A percentile compares a stretch with the other conserved stretches of the same genome.
Conservation (phyloP, 2,113 vertebrate genomes). For the Phodopus roborovskii region DNA sequence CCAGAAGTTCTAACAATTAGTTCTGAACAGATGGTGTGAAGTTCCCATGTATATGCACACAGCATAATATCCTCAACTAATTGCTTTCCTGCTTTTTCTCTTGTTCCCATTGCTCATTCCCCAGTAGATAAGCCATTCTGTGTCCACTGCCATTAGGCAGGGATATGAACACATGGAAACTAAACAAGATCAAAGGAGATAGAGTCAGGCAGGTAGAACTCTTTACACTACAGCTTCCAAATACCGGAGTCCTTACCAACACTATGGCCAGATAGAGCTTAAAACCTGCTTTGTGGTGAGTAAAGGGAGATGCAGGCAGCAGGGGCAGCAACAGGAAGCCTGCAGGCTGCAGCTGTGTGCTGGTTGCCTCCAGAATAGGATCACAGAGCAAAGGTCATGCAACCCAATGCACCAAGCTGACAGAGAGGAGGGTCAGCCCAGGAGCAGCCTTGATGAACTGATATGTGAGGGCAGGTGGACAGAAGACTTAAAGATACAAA, state of each 20-base stretch:
- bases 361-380: background rate
- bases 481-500: too few species aligned
- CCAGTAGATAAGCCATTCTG: background rate
- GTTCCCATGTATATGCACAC: background rate
- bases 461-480: too few species aligned
- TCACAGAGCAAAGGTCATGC: background rate
- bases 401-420: background rate
- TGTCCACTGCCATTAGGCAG: background rate
- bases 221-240: background rate
- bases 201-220: background rate
- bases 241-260: background rate
- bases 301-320: background rate
- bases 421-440: too few species aligned
- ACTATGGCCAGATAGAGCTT: background rate
- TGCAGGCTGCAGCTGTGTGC: background rate
- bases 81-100: background rate
- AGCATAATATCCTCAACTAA: background rate
- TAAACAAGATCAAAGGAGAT: background rate
- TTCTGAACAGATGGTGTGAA: background rate
- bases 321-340: background rate
- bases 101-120: slow-evolving; percentile 5
- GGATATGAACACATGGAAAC: background rate
- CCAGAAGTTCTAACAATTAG: background rate
- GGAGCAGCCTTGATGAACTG: too few species aligned
- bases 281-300: background rate